Percentiles rank a stretch among this genome's conserved stretches.
phyloP scores from a whole-genome alignment of 1,140 invertebrate genomes.

The Chymomyza costata region DNA sequence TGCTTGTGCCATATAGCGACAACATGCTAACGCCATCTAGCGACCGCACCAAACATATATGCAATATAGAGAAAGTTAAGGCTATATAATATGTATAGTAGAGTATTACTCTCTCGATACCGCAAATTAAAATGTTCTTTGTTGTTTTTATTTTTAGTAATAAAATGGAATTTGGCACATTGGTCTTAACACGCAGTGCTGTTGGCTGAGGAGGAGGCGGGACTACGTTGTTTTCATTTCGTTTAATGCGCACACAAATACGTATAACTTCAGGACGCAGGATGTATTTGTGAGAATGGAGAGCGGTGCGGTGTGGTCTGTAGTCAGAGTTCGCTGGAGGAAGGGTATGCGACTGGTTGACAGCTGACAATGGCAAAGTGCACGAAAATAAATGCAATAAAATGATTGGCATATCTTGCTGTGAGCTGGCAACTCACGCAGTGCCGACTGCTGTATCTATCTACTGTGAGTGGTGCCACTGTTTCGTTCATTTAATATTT shows the following conservation, averaged over 20 bases:
- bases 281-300: no score
- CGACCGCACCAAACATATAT: no score
- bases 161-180: conserved; percentile 69
- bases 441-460: conserved; percentile 10
- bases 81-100: no score
- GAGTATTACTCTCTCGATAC: no score
- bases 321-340: neutral
- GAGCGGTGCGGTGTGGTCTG: neutral
- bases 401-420: conserved; percentile 64
- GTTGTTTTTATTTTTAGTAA: conserved; percentile 47
- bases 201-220: no score
- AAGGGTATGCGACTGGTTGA: neutral
- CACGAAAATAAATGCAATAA: conserved; percentile 72
- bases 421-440: conserved; percentile 34
- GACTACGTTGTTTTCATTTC: conserved; percentile 73
- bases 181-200: conserved; percentile 56
- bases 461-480: no score
- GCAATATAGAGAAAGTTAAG: no score
- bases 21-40: no score
- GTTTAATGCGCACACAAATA: conserved; percentile 54
- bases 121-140: no score
- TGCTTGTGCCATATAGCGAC: no score
- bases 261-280: no score
- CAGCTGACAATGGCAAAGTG: conserved; percentile 62
- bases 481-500: no score